Evolutionary conservation across 2,113 vertebrate genomes (phyloP).

Genomic region (Varanus salvator): DNA sequence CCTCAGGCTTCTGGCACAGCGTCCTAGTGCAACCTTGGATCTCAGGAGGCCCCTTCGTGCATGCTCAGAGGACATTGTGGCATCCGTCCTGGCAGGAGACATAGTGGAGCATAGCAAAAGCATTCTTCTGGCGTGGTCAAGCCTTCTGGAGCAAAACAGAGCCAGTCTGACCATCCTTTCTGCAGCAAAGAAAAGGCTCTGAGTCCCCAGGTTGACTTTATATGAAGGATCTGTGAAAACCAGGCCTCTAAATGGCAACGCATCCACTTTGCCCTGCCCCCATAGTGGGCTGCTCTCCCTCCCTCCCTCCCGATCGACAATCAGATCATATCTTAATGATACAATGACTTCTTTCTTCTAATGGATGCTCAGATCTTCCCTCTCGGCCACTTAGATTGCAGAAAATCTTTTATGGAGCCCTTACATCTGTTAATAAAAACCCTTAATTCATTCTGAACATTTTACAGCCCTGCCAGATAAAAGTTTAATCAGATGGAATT

Average conservation of each 20-base stretch:
- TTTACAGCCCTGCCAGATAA: slow-evolving; percentile 70
- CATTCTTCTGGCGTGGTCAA: not conserved
- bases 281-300: slow-evolving; percentile 60
- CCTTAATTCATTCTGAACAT: slow-evolving; percentile 69
- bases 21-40: no score
- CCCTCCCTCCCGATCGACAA: slow-evolving; percentile 42
- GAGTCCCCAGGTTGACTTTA: not conserved
- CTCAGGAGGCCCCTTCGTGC: no score
- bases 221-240: not conserved
- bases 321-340: slow-evolving; percentile 71
- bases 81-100: no score
- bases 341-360: slow-evolving; percentile 55
- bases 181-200: not conserved
- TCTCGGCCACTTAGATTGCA: slow-evolving; percentile 59
- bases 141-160: not conserved
- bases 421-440: slow-evolving; percentile 67
- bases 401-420: slow-evolving; percentile 56
- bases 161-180: not conserved
- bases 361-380: slow-evolving; percentile 43
- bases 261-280: slow-evolving; percentile 51
- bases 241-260: slow-evolving; percentile 31
- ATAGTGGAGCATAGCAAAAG: not conserved
- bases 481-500: slow-evolving; percentile 79
- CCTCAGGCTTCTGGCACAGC: no score
- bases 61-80: no score